phyloP scores from a whole-genome alignment of 2,113 vertebrate genomes.

The Rafetus swinhoei region DNA sequence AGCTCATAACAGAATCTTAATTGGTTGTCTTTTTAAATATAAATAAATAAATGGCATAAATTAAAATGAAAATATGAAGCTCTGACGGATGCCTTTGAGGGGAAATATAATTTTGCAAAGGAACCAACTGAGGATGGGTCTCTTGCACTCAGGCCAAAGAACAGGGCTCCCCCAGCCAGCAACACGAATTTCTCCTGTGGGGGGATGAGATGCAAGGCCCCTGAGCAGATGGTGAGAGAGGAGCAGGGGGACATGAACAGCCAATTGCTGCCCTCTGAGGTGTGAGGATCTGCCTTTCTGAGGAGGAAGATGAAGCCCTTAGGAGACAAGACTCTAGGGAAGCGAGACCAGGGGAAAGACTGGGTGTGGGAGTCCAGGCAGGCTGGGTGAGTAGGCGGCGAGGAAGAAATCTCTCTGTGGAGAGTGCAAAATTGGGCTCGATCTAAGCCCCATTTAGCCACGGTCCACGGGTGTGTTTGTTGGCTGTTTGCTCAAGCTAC shows the following conservation, averaged over 20 bases:
- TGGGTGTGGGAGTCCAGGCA: accelerated
- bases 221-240: not conserved
- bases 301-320: not conserved
- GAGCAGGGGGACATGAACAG: not conserved
- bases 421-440: accelerated
- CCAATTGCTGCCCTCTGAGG: not conserved
- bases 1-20: conserved; percentile 68
- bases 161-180: not conserved
- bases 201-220: not conserved
- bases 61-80: conserved; percentile 41
- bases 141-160: not conserved
- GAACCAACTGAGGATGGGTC: conserved; percentile 21
- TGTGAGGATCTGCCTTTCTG: not conserved
- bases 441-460: not conserved
- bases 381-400: not conserved
- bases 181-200: not conserved
- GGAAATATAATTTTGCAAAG: not conserved
- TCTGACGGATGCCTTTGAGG: not conserved
- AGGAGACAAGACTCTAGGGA: not conserved
- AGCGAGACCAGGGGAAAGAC: not conserved
- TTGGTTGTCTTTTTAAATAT: conserved; percentile 51
- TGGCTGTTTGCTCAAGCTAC: not conserved
- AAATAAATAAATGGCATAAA: conserved; percentile 52
- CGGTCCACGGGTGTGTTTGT: not conserved
- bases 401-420: not conserved